Evolutionary conservation across 2,797 vertebrate genomes (phyloP).

Genomic region (Gymnopithys bicolor): DNA sequence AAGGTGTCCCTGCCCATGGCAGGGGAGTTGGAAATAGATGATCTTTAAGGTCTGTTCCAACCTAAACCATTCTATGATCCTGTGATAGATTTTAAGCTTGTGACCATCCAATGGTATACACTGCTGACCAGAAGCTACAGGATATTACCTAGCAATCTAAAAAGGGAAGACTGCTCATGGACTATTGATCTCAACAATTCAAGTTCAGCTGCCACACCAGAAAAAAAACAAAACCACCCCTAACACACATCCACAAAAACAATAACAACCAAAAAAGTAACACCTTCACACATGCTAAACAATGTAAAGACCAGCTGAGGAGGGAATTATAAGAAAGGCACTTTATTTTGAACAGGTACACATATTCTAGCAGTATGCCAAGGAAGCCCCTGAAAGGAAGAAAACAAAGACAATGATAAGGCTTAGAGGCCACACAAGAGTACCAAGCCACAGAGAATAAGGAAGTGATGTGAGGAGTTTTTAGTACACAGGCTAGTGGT

Average conservation of each 20-base stretch:
- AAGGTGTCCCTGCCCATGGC: background rate
- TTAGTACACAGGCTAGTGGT: background rate
- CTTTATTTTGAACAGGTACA: too few species aligned
- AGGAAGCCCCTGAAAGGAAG: background rate
- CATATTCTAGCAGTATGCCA: too few species aligned
- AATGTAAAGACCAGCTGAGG: background rate
- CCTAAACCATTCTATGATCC: background rate
- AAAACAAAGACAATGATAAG: background rate
- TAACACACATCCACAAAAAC: background rate
- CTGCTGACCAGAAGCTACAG: background rate
- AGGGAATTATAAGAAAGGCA: too few species aligned
- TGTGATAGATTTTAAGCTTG: background rate
- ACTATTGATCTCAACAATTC: background rate
- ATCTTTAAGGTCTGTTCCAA: background rate
- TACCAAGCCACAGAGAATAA: background rate
- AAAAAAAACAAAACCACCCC: too few species aligned
- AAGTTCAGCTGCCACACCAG: background rate
- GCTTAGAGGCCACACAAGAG: background rate
- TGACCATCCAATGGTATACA: background rate
- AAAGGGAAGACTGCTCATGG: background rate
- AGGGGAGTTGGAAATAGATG: background rate
- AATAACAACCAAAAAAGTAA: background rate
- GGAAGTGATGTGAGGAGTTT: background rate
- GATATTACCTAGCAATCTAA: background rate
- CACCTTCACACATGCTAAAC: background rate